Evolutionary conservation across 2,113 vertebrate species (phyloP).

Genomic region (Budorcas taxicolor): DNA sequence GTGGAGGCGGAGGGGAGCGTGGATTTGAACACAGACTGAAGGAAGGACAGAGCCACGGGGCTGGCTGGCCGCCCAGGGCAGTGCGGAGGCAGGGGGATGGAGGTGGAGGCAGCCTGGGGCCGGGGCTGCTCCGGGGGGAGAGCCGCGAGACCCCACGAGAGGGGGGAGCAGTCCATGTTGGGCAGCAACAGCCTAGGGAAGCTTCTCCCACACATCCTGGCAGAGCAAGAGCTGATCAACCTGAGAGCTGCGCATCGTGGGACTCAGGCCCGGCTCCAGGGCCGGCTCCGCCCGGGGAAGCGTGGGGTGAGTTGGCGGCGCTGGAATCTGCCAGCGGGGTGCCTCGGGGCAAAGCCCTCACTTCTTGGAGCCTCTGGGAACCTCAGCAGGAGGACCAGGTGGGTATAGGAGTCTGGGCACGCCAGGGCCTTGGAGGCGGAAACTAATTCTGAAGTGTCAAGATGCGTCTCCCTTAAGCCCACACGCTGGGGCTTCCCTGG

Average conservation of each 20-base stretch:
- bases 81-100: not conserved
- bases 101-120: rapidly evolving
- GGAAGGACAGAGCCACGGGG: too few relatives aligned
- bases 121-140: not conserved
- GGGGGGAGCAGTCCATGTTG: rapidly evolving
- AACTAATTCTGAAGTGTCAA: not conserved
- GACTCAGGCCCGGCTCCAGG: not conserved
- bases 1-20: rapidly evolving
- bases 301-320: rapidly evolving
- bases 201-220: not conserved
- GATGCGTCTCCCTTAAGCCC: not conserved
- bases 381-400: not conserved
- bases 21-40: rapidly evolving
- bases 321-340: not conserved
- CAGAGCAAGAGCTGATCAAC: not conserved
- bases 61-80: not conserved
- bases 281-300: not conserved
- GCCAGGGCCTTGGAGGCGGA: not conserved
- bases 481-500: not conserved
- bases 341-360: rapidly evolving
- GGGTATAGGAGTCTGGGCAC: rapidly evolving
- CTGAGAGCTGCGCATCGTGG: rapidly evolving
- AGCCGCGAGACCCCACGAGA: not conserved
- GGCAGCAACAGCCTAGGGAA: not conserved
- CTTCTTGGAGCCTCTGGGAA: not conserved